Conservation (phyloP, 37 sponge, comb jelly and placozoan genomes). For the Chondrilla cf. caribensis region DNA sequence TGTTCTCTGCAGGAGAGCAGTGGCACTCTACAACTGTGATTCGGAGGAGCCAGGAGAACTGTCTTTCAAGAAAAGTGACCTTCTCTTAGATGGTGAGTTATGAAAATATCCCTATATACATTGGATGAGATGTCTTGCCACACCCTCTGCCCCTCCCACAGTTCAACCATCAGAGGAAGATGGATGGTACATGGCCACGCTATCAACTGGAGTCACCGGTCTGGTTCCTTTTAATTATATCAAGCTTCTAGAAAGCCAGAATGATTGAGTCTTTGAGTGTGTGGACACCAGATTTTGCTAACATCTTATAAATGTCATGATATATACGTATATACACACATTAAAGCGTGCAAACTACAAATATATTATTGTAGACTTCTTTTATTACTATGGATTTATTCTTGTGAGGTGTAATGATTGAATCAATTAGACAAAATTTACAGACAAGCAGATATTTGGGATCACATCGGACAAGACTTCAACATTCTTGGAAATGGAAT, state of each 20-base stretch:
- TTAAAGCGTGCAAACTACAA: no score
- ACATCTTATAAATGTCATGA: no score
- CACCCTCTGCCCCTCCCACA: not conserved
- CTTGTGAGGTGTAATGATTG: no score
- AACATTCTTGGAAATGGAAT: slow-evolving; percentile 84
- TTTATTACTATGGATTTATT: no score
- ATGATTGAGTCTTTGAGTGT: no score
- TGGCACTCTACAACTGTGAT: slow-evolving; percentile 80
- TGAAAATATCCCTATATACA: no score
- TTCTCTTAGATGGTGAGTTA: slow-evolving; percentile 59
- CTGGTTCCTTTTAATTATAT: slow-evolving; percentile 70
- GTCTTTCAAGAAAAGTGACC: slow-evolving; percentile 73
- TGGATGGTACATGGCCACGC: slow-evolving; percentile 43
- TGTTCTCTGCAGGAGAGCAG: slow-evolving; percentile 51
- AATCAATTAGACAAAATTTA: no score
- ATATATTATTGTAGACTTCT: no score
- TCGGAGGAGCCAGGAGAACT: slow-evolving; percentile 77
- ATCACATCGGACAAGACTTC: slow-evolving; percentile 68
- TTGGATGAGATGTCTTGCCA: no score
- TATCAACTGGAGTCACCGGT: slow-evolving; percentile 35
- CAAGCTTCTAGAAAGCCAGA: not conserved
- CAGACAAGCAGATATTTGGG: no score
- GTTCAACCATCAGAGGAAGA: slow-evolving; percentile 47
- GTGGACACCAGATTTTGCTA: no score
- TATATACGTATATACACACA: no score